A percentile compares a stretch with the other conserved stretches of the same genome.
Evolutionary conservation across 2,113 vertebrate genomes (phyloP).

Genomic region (Cephalopterus ornatus): DNA sequence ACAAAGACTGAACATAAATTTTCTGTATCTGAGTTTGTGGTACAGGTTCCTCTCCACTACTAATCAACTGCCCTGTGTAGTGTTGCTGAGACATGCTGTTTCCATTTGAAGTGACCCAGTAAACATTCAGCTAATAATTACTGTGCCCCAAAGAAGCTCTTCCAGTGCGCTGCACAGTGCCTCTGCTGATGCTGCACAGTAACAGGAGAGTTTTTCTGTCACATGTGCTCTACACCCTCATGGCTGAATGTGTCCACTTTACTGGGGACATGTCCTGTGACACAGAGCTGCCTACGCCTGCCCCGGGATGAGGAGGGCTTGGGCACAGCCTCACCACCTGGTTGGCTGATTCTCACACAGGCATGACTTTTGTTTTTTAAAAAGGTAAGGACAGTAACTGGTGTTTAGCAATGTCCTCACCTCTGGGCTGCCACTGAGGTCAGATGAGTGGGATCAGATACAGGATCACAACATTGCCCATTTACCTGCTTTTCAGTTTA

Average conservation of each 20-base stretch:
- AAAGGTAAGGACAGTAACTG: not conserved
- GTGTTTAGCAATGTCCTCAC: not conserved
- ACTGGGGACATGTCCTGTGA: not conserved
- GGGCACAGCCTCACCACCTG: accelerated
- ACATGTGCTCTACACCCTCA: accelerated
- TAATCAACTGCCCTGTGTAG: not conserved
- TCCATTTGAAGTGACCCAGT: not conserved
- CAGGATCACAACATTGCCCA: not conserved
- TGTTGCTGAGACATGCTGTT: not conserved
- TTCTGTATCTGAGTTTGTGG: not conserved
- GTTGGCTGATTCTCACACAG: not conserved
- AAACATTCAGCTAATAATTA: not conserved
- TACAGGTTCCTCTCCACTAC: not conserved
- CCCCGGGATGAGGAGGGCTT: accelerated
- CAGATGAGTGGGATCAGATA: not conserved
- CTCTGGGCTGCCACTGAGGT: not conserved
- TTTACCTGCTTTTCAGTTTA: not conserved
- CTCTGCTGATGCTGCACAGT: accelerated
- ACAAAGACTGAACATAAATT: not conserved
- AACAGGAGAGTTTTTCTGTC: not conserved
- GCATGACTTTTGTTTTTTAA: accelerated
- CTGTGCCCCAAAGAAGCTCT: not conserved
- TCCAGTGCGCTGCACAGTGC: not conserved
- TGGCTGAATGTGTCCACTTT: accelerated
- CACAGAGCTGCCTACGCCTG: not conserved